Percentiles rank a stretch among this genome's conserved stretches.
These are phyloP conservation scores for Calycopis cecrops DNA, from an alignment of 1,140 invertebrate genomes.

Conservation along the genomic window DNA sequence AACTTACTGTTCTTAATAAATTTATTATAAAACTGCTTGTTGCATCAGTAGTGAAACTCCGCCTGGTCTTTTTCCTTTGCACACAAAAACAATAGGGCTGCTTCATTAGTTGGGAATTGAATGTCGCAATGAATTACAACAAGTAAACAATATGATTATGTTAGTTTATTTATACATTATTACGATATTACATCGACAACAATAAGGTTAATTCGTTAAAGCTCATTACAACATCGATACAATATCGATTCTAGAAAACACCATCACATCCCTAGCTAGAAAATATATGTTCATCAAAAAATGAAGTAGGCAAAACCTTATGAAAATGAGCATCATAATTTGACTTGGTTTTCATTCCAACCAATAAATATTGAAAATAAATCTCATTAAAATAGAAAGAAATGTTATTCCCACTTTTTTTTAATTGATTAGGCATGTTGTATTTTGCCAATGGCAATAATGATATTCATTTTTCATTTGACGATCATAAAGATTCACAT, in stretches of 20 bases:
- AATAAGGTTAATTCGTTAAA: conserved; percentile 9
- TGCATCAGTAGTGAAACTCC: too few species aligned
- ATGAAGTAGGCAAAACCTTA: neutral
- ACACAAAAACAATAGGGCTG: neutral
- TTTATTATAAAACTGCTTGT: too few species aligned
- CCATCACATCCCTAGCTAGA: neutral
- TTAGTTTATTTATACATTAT: conserved; percentile 9
- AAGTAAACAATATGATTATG: conserved; percentile 10
- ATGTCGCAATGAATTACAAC: neutral
- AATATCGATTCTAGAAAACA: too few species aligned
- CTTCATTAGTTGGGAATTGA: neutral
- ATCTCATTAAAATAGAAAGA: too few species aligned
- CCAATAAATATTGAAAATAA: too few species aligned
- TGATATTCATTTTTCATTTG: too few species aligned
- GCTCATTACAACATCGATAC: neutral
- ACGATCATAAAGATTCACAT: too few species aligned
- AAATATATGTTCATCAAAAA: neutral
- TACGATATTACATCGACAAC: conserved; percentile 5
- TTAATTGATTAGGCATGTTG: too few species aligned
- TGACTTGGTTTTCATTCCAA: too few species aligned
- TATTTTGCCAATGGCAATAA: too few species aligned
- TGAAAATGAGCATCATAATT: neutral
- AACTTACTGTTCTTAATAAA: too few species aligned
- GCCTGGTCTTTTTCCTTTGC: neutral
- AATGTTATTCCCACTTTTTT: too few species aligned